Base-by-base conservation (phyloP, 2,888 invertebrate species). In the Dolichomitus sp. region DNA sequence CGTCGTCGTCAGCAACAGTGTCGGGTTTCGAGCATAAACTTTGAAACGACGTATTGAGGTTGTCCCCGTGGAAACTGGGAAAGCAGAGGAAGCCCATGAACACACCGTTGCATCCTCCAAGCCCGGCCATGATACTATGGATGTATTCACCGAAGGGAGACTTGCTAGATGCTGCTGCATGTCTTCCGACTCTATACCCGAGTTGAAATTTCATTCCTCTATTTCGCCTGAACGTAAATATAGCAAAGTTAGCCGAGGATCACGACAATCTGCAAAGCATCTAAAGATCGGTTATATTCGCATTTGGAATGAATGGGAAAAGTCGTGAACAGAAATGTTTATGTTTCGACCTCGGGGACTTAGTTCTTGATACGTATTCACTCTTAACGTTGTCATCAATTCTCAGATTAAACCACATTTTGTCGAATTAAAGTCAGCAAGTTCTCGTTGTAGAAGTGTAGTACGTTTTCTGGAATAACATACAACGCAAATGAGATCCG, bases 1-100 rank as follows among this genome's bases (percentile, higher is more conserved):
- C 76, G 70, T 81, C 76, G 30, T 68, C 70, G 65, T 72, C 72
- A 50, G 14, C 72, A 45, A 50, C 52, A 57, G 48, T 14, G 70
- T 30, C 23, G 42, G 37, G 48, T 12, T 30, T 19, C 23, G 65
- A 68, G 78, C 57, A 63, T 78, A 65, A 69, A 74, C 48, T 78
- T 70, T 61, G 42, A 68, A 52, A 61, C 65, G 48, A 33, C 45
- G 27, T 40, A 50, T 40, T 48, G n/a, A 57, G 54, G 12, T 27
- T 54, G 12, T 40, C 50, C 65, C 57, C 30, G 50, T 70, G 78
- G 81, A 45, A 37, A 57, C 17, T 40, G 12, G 63, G 45, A 19
- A 17, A 50, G 40, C 14, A 69, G 50, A 19, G 19, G 37, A 30
- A 48, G 42, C 4, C 65, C 66, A 66, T 59, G 42, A 69, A 37